Base-by-base conservation (phyloP, 2,888 invertebrate species). In the Metellina segmentata region DNA sequence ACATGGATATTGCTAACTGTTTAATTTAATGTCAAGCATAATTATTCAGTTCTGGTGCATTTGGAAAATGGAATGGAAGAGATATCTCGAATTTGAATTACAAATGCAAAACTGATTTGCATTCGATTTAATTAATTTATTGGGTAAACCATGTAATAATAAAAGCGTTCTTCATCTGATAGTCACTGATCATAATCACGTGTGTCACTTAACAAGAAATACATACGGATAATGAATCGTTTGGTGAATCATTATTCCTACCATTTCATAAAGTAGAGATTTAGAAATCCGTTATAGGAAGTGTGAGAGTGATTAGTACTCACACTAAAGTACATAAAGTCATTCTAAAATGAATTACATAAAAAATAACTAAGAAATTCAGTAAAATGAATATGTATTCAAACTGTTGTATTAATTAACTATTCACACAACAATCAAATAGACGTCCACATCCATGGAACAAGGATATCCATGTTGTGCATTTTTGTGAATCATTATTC, bases 291-390 rank as follows among this genome's bases (percentile, higher is more conserved):
- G 85, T 79, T 85, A 83, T 78, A 89, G 53, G 83, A 70, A 70
- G 77, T 70, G 75, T 61, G 90, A 51, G 81, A 70, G 75, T 81
- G n/a, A n/a, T n/a, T n/a, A n/a, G n/a, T n/a, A n/a, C 70, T 77
- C 34, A n/a, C n/a, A n/a, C n/a, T n/a, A n/a, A n/a, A n/a, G n/a
- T 81, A 85, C 75, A 89, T 89, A 86, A 75, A 81, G 85, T 90
- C 34, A 1, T 34, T 34, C 79, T 72, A 79, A 77, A 85, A 85
- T 85, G 85, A 85, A 90, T 85, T 90, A 53, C 79, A 79, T 90
- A 85, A 85, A 79, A 20, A 81, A 70, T 49, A 5, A 48, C 19
- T 16, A 9, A 61, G 61, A 61, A 16, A 61, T 9, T 16, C 61
- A 16, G 34, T 4, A 9, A n/a, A n/a, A 7, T 61, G 16, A 16